Conservation (phyloP, 2,888 invertebrate genomes). For the Caenorhabditis imperialis region DNA sequence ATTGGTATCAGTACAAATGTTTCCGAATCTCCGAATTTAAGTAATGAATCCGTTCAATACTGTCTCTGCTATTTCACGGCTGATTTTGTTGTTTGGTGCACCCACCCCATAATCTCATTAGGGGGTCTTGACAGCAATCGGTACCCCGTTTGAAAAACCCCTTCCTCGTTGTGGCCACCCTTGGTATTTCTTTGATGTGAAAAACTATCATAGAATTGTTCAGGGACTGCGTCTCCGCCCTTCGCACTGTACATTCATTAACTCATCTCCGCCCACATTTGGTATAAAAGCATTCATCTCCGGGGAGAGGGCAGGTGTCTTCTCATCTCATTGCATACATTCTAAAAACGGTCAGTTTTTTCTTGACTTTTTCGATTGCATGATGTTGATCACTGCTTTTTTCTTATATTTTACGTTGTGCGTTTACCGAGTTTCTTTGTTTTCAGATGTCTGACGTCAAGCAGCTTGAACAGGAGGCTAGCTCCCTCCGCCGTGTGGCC, state of each 20-base stretch:
- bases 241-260: constrained; percentile 39
- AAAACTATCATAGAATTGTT: constrained; percentile 36
- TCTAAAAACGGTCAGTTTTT: neutral
- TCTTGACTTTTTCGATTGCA: neutral
- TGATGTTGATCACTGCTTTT: neutral
- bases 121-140: constrained; percentile 15
- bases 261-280: constrained; percentile 40
- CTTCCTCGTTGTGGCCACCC: constrained; percentile 6
- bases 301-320: constrained; percentile 14
- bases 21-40: too few relatives aligned
- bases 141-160: constrained; percentile 16
- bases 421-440: neutral
- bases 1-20: too few relatives aligned
- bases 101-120: constrained; percentile 37
- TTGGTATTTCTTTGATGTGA: constrained; percentile 44
- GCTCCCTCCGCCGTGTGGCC: constrained; percentile 64
- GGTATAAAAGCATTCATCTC: constrained; percentile 38
- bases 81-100: constrained; percentile 35
- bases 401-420: neutral
- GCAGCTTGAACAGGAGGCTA: constrained; percentile 63
- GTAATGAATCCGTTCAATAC: too few relatives aligned
- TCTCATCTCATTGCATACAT: constrained; percentile 9
- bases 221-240: constrained; percentile 31
- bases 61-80: too few relatives aligned
- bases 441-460: constrained; percentile 59